These are phyloP conservation scores for Campylomormyrus tamandua DNA, from an alignment of 2,113 vertebrate species.

Conservation along the genomic window DNA sequence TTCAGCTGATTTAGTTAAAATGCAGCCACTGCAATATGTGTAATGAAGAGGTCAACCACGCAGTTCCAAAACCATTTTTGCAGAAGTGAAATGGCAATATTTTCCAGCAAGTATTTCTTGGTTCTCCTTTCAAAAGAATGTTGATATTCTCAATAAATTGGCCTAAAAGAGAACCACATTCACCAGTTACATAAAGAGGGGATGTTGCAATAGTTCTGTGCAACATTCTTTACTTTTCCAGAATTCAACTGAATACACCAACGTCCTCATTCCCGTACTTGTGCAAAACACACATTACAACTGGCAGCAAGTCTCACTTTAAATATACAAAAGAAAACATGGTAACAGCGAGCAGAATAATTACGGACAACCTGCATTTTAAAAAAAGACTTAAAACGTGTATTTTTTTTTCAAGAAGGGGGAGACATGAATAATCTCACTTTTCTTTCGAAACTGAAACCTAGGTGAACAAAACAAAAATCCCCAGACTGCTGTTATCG, in stretches of 20 bases:
- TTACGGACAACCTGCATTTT: neutral
- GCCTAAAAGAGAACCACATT: slow-evolving; percentile 6
- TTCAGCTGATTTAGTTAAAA: neutral
- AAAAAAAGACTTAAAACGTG: neutral
- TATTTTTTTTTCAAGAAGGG: slow-evolving; percentile 34
- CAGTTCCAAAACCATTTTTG: slow-evolving; percentile 28
- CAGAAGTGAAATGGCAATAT: slow-evolving; percentile 40
- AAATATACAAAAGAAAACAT: neutral
- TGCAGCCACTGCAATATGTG: slow-evolving; percentile 15
- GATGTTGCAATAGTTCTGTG: slow-evolving; percentile 5
- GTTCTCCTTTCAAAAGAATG: slow-evolving; percentile 37
- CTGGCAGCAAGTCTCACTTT: neutral
- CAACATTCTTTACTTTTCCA: neutral
- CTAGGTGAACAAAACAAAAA: slow-evolving; percentile 51
- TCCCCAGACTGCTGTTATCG: slow-evolving; percentile 50
- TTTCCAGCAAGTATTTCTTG: slow-evolving; percentile 32
- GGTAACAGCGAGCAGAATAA: slow-evolving; percentile 13
- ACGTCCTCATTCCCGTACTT: neutral
- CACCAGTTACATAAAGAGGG: neutral
- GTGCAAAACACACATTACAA: slow-evolving; percentile 11
- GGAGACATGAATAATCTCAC: slow-evolving; percentile 41
- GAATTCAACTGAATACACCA: neutral
- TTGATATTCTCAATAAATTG: slow-evolving; percentile 28
- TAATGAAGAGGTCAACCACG: slow-evolving; percentile 1
- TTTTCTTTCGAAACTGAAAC: slow-evolving; percentile 64